A percentile compares a stretch with the other conserved stretches of the same genome.
These are phyloP conservation scores for Hyposoter didymator DNA, from an alignment of 2,888 invertebrate genomes.

Conservation along the genomic window DNA sequence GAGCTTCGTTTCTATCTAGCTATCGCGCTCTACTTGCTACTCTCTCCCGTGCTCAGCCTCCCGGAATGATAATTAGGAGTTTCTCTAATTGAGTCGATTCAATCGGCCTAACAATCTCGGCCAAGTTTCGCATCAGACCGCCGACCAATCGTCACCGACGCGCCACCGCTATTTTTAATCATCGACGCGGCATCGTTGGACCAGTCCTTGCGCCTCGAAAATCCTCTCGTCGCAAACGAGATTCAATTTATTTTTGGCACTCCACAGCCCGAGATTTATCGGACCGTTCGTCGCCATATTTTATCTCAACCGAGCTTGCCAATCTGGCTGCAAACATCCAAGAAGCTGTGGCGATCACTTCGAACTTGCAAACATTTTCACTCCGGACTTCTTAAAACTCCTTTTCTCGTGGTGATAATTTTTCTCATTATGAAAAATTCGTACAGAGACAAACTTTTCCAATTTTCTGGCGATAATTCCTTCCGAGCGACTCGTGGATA, in stretches of 20 bases:
- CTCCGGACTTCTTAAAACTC: background rate
- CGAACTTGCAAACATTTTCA: background rate
- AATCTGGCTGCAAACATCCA: background rate
- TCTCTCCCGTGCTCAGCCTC: background rate
- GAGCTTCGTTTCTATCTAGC: slow-evolving; percentile 15
- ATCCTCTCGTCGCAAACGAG: background rate
- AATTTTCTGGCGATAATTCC: background rate
- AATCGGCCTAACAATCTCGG: slow-evolving; percentile 73
- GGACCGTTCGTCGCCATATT: slow-evolving; percentile 5
- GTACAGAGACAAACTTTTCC: background rate
- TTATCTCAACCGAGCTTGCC: background rate
- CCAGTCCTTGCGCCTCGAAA: background rate
- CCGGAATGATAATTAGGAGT: slow-evolving; percentile 79
- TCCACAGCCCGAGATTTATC: slow-evolving; percentile 2
- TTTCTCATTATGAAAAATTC: background rate
- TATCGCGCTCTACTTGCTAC: background rate
- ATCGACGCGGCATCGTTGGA: slow-evolving; percentile 42
- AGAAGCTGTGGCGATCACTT: background rate
- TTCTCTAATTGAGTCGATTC: slow-evolving; percentile 79
- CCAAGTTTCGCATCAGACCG: slow-evolving; percentile 28
- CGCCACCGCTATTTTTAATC: slow-evolving; percentile 71
- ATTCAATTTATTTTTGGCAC: slow-evolving; percentile 34
- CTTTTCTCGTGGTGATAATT: background rate
- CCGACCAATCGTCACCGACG: slow-evolving; percentile 45
- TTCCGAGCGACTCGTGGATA: background rate